Conservation (phyloP, 2,797 vertebrate genomes). For the Channallabes apus region DNA sequence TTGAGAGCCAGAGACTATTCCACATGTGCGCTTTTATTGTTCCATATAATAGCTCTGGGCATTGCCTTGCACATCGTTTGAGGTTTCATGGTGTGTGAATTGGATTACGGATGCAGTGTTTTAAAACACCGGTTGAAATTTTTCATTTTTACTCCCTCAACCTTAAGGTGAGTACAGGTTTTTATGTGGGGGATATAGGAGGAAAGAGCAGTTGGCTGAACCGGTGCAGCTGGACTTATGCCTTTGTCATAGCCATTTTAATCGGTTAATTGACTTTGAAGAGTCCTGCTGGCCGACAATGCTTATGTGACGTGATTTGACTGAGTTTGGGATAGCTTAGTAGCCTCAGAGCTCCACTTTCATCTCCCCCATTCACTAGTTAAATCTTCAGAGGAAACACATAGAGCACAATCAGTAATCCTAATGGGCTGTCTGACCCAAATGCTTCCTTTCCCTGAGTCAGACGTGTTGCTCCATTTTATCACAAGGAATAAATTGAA, state of each 20-base stretch:
- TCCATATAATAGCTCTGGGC: constrained; percentile 24
- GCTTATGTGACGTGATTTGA: constrained; percentile 56
- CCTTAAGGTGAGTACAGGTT: not conserved
- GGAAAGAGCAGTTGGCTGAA: not conserved
- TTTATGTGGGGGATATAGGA: constrained; percentile 8
- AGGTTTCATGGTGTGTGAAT: constrained; percentile 21
- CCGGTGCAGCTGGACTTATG: constrained; percentile 3
- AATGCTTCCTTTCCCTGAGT: constrained; percentile 37
- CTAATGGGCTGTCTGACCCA: constrained; percentile 59
- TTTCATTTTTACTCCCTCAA: constrained; percentile 4
- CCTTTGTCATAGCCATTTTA: constrained; percentile 8
- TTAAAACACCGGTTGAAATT: constrained; percentile 19
- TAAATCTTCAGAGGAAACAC: constrained; percentile 59
- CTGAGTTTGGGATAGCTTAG: constrained; percentile 48
- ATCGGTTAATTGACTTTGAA: constrained; percentile 27
- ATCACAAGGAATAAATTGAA: constrained; percentile 47
- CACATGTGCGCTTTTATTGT: constrained; percentile 28
- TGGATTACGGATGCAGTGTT: constrained; percentile 23
- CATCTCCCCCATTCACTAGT: constrained; percentile 33
- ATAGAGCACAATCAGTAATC: constrained; percentile 61
- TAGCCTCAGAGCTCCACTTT: constrained; percentile 50
- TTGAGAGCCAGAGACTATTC: not conserved
- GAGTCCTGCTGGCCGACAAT: constrained; percentile 19
- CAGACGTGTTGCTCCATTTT: constrained; percentile 44
- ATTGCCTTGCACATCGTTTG: constrained; percentile 15